Evolutionary conservation across 2,113 vertebrate species (phyloP).

Genomic region (Bothrops jararaca): DNA sequence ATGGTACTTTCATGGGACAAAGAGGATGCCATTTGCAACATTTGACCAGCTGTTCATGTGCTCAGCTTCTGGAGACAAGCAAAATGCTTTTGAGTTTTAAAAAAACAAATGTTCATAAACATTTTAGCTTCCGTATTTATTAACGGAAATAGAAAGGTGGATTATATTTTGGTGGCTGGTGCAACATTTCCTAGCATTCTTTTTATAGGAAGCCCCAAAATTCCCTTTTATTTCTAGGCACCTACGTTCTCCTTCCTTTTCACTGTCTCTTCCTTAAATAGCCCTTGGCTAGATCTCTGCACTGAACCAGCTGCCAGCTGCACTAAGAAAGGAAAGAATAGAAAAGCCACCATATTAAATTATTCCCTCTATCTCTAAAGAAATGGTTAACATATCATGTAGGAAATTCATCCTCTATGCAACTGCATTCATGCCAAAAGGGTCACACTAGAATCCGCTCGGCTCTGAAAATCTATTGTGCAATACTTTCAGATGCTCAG

Average conservation of each 20-base stretch:
- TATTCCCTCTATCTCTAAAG: constrained; percentile 38
- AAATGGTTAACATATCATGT: constrained; percentile 54
- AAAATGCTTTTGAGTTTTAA: neutral
- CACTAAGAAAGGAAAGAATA: constrained; percentile 42
- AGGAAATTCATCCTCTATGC: constrained; percentile 58
- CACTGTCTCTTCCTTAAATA: constrained; percentile 30
- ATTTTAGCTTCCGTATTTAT: neutral
- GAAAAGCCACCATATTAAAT: constrained; percentile 37
- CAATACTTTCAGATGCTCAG: constrained; percentile 61
- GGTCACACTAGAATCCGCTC: constrained; percentile 47
- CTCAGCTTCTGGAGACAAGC: neutral
- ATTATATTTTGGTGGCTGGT: neutral
- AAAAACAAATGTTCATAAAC: neutral
- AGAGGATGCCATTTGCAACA: neutral
- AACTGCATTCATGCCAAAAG: constrained; percentile 60
- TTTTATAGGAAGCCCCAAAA: neutral
- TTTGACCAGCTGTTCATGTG: neutral
- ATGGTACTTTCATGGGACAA: neutral
- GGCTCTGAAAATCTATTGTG: constrained; percentile 55
- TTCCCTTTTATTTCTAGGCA: neutral
- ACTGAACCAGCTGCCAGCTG: constrained; percentile 55
- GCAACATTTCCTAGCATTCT: neutral
- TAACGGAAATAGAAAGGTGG: neutral
- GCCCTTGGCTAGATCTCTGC: constrained; percentile 8
- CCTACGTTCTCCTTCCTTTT: constrained; percentile 26